Percentiles rank a stretch among this genome's conserved stretches.
phyloP scores from a whole-genome alignment of 1,140 invertebrate genomes.

The Caenorhabditis brenneri region DNA sequence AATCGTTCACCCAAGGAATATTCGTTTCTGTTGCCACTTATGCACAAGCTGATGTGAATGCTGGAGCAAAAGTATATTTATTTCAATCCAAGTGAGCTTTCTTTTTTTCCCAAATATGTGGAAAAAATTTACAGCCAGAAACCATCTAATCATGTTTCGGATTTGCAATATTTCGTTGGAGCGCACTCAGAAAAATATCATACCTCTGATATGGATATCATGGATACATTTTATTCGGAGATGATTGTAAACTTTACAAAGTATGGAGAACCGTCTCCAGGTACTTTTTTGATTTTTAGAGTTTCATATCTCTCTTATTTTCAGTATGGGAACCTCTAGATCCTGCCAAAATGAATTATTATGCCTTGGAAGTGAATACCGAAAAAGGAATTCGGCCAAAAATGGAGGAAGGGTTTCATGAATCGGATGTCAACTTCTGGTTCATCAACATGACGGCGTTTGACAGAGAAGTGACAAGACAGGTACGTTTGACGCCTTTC shows the following conservation, averaged over 20 bases:
- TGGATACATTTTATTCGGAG: not conserved
- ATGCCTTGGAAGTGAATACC: not conserved
- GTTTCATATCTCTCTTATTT: not conserved
- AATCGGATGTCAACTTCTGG: slow-evolving; percentile 36
- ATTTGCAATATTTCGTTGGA: slow-evolving; percentile 5
- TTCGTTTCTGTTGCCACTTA: not conserved
- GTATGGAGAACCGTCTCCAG: not conserved
- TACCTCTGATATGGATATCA: not conserved
- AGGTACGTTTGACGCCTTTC: not conserved
- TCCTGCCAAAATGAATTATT: not conserved
- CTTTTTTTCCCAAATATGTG: too few relatives aligned
- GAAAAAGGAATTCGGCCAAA: not conserved
- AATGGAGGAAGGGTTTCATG: slow-evolving; percentile 21
- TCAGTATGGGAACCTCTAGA: slow-evolving; percentile 13
- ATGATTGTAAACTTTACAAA: slow-evolving; percentile 14
- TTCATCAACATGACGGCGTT: slow-evolving; percentile 35
- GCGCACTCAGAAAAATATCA: not conserved
- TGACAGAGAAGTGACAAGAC: slow-evolving; percentile 39
- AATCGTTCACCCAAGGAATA: slow-evolving; percentile 13
- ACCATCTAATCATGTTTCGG: not conserved
- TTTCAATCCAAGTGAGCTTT: slow-evolving; percentile 14
- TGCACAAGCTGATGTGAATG: not conserved
- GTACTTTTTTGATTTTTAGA: not conserved
- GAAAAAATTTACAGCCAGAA: not conserved
- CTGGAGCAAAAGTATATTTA: not conserved